These are phyloP conservation scores for Mormyrops boulengeri DNA, from an alignment of 2,797 vertebrate genomes.

Conservation along the genomic window DNA sequence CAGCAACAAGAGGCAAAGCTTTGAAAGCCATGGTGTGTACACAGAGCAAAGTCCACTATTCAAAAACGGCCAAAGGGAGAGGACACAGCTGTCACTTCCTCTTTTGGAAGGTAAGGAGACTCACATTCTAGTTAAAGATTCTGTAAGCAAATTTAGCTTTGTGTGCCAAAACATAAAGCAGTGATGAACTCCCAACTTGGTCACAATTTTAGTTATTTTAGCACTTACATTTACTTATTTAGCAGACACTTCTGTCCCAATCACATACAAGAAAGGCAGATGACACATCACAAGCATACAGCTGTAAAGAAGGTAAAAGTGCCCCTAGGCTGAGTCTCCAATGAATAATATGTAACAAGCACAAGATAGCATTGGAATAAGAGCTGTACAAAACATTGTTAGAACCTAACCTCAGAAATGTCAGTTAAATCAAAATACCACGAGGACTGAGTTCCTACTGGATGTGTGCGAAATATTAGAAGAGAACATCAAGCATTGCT, in stretches of 20 bases:
- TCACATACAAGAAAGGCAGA: neutral
- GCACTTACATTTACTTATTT: neutral
- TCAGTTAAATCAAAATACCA: neutral
- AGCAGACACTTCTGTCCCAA: neutral
- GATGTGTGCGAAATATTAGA: neutral
- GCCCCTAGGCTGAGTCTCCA: neutral
- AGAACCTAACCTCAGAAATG: neutral
- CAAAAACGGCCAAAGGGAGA: conserved; percentile 74
- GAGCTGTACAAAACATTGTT: neutral
- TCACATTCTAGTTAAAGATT: neutral
- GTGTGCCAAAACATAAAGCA: neutral
- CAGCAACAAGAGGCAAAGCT: conserved; percentile 74
- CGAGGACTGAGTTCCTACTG: neutral
- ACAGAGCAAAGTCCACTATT: conserved; percentile 84
- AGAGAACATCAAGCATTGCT: neutral
- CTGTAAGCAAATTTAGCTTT: neutral
- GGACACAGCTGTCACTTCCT: conserved; percentile 54
- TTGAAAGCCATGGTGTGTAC: conserved; percentile 78
- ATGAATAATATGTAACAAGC: neutral
- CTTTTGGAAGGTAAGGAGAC: conserved; percentile 73
- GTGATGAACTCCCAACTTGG: neutral
- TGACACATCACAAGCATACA: neutral
- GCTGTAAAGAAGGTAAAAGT: neutral
- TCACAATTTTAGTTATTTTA: neutral
- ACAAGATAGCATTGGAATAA: neutral